Evolutionary conservation across 2,113 vertebrate genomes (phyloP), one percentile per base, ranked within the genome.

Genomic region (Oxyura jamaicensis): DNA sequence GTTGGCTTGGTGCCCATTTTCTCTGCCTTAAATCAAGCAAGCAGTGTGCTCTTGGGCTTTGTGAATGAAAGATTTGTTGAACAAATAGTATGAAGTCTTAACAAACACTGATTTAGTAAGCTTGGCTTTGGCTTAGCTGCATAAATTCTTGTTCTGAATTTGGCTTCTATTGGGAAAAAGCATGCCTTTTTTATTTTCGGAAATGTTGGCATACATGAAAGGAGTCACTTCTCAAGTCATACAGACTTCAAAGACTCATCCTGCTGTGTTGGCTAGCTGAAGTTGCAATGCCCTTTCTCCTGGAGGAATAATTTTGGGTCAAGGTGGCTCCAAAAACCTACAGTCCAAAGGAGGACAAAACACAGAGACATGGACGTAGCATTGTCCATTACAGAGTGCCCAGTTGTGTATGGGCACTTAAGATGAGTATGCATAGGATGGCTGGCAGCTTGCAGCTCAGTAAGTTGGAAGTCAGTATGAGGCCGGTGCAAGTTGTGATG

Each of bases 101-200:
- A 88, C 68, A 81, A 63, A 62, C 55, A 56, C 21, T 71, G 72
- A 73, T 80, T 88, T 87, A 91, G 78, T 65, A 35, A 89, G 84
- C 48, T 87, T 91, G 83, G 80, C 77, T 89, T 93, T 85, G 46
- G 42, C 76, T 83, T 88, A 83, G 68, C 81, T 77, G 33, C 74
- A 84, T 91, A 83, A 94, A 91, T 87, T 80, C 67, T 65, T 88
- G 13, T 77, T 93, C 68, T 73, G 58, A 92, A 90, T 36, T 94
- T 95, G 90, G 66, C 73, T 93, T 86, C 78, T 81, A 18, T 4
- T 74, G 60, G 73, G 52, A 55, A 72, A 58, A 83, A 46, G 0
- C 29, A 66, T 17, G 68, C 75, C 62, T 28, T 50, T 87, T 91
- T 92, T 41, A 2, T 85, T 60, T 76, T 31, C 73, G 76, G 59